Evolutionary conservation across 1,140 invertebrate species (phyloP).

Genomic region (Philotrypesis tridentata): DNA sequence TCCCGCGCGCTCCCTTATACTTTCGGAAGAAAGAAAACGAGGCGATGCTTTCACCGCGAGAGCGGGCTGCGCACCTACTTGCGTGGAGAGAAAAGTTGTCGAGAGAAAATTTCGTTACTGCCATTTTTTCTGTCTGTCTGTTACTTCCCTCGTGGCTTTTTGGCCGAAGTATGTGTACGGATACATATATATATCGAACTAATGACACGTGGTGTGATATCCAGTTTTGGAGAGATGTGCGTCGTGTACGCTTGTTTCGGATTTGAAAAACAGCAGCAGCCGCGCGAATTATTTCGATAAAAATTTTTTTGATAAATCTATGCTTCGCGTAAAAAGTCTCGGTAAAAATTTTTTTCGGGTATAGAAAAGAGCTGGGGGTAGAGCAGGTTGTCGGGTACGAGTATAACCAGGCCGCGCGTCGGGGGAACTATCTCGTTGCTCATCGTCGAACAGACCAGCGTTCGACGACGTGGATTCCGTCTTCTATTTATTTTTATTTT

Average conservation of each 20-base stretch:
- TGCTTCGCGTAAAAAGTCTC: no score
- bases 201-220: neutral
- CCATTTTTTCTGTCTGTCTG: neutral
- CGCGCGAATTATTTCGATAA: no score
- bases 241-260: no score
- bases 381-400: no score
- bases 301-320: no score
- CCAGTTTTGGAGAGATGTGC: no score
- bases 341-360: no score
- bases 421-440: neutral
- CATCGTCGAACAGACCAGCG: neutral
- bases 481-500: no score
- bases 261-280: no score
- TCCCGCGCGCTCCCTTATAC: neutral
- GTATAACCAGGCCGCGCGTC: neutral
- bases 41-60: constrained; percentile 13
- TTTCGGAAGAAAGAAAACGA: neutral
- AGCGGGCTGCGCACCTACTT: constrained; percentile 8
- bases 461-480: no score
- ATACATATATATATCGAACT: neutral
- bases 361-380: no score
- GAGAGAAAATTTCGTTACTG: constrained; percentile 38
- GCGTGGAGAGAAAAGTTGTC: neutral
- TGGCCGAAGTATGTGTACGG: neutral
- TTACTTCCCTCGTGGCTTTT: neutral